Base-by-base conservation (phyloP, 35 echinoderm and acorn worm genomes). In the Eucidaris tribuloides region DNA sequence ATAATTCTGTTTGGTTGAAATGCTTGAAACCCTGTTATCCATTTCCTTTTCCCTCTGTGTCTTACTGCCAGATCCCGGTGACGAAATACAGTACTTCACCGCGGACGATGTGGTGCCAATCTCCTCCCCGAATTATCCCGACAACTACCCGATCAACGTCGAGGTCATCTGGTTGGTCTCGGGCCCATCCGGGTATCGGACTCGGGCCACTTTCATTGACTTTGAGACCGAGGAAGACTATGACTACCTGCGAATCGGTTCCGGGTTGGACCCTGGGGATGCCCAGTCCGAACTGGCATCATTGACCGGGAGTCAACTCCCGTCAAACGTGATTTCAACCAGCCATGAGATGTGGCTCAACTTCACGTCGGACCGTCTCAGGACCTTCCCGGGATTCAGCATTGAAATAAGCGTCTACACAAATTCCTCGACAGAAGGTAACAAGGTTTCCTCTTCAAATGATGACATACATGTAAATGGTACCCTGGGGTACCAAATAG, bases 301-400 rank as follows among this genome's bases (percentile, higher is more conserved):
- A 22, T 20, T 42, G 0, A 35, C 66, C 5, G 66, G 66, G 36
- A 24, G 0, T 43, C 48, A 52, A 52, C 40, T 72, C 19, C 66
- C 66, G 2, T 32, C 18, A 2, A 39, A 72, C 15, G 66, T 72
- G 17, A 35, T 72, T 43, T 72, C 66, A 20, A 43, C 24, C 66
- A 40, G 23, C 66, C 36, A 72, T 43, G 66, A 72, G 19, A 72
- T 72, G 68, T 74, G 33, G 35, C 68, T 74, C 1, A 38, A 74
- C 41, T 74, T 74, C 37, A 44, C 68, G 24, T 74, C 68, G 14
- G 68, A 74, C 23, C 5, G 37, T 36, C n/a, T 19, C 20, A 20
- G 9, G 2, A 71, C n/a, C 22, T 0, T 28, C 29, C 20, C 2
- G 6, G 65, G 65, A 7, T 71, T 71, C 40, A 20, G 37, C 29